These are phyloP conservation scores for Tuberolachnus salignus DNA, from an alignment of 2,888 invertebrate genomes.

Conservation along the genomic window DNA sequence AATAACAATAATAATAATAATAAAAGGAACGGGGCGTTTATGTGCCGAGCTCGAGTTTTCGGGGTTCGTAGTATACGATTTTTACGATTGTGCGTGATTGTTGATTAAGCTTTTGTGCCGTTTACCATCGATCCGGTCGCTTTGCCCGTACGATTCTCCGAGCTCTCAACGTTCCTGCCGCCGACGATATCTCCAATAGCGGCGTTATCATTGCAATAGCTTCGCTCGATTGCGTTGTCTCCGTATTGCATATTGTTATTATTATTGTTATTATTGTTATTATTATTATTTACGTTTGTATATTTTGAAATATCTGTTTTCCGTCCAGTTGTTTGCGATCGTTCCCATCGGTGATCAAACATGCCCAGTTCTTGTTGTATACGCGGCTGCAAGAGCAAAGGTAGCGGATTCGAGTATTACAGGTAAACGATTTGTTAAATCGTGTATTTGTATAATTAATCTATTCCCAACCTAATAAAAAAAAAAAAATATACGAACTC, in stretches of 20 bases:
- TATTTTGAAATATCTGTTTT: not conserved
- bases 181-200: not conserved
- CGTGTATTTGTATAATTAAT: not conserved
- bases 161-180: too few species aligned
- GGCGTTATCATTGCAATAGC: not conserved
- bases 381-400: slow-evolving; percentile 28
- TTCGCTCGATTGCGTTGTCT: not conserved
- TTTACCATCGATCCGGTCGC: too few species aligned
- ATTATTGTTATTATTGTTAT: too few species aligned
- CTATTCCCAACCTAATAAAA: not conserved
- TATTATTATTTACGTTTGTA: too few species aligned
- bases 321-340: not conserved
- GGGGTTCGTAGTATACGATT: too few species aligned
- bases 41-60: too few species aligned
- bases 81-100: too few species aligned
- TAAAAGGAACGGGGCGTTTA: too few species aligned
- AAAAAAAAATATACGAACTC: too few species aligned
- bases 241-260: not conserved
- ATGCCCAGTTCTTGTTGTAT: slow-evolving; percentile 33
- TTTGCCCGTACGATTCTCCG: too few species aligned
- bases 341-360: not conserved
- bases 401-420: slow-evolving; percentile 28
- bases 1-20: too few species aligned
- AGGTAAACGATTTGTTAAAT: slow-evolving; percentile 2
- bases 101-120: too few species aligned